Evolutionary conservation across 2,113 vertebrate species (phyloP).

Genomic region (Oenanthe oenanthe): DNA sequence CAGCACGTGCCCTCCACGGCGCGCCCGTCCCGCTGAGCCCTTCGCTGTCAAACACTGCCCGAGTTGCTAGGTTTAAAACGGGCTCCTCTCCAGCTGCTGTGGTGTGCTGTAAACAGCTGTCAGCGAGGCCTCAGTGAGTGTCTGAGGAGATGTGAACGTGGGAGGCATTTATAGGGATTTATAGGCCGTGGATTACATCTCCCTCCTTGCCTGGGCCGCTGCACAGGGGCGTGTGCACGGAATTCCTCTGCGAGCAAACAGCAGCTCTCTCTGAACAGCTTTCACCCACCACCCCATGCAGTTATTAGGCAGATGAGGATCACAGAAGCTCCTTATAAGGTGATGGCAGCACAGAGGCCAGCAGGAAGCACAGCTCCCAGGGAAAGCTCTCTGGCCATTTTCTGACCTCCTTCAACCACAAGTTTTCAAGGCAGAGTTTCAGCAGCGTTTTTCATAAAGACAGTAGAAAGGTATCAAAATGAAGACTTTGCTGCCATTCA

Average conservation of each 20-base stretch:
- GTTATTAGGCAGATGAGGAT: neutral
- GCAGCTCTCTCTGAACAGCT: neutral
- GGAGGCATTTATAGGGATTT: slow-evolving; percentile 35
- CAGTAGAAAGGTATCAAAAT: neutral
- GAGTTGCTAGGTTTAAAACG: neutral
- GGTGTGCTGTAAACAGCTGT: neutral
- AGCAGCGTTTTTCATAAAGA: neutral
- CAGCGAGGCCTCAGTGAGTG: neutral
- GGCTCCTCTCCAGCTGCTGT: neutral
- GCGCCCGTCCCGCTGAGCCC: fast-evolving
- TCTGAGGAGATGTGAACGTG: neutral
- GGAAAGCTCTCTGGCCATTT: neutral
- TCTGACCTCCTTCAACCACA: neutral
- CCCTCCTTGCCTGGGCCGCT: neutral
- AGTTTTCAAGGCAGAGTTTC: neutral
- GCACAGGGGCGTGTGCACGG: fast-evolving
- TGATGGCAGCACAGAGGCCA: neutral
- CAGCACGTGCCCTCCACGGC: fast-evolving
- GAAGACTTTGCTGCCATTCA: neutral
- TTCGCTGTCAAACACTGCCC: neutral
- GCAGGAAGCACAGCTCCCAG: neutral
- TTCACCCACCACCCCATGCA: neutral
- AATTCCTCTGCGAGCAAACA: neutral
- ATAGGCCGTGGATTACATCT: neutral
- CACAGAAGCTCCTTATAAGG: neutral